Percentiles rank a stretch among this genome's conserved stretches.
Conservation (phyloP, 2,113 vertebrate genomes). For the Xenopus borealis region DNA sequence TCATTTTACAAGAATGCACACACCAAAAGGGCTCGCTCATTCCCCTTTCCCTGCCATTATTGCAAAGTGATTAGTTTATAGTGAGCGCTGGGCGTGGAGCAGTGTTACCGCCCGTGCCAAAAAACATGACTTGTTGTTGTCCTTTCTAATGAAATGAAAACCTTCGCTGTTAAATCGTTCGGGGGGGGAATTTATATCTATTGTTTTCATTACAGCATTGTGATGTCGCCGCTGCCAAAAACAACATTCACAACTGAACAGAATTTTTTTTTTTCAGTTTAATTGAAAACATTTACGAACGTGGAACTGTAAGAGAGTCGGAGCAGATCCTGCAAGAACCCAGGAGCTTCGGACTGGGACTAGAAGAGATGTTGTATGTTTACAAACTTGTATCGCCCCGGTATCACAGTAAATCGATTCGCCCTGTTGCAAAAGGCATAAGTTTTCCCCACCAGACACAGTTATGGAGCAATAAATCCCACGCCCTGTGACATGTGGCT, state of each 20-base stretch:
- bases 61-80: slow-evolving; percentile 57
- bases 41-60: slow-evolving; percentile 61
- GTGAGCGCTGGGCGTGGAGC: slow-evolving; percentile 32
- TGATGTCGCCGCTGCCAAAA: slow-evolving; percentile 41
- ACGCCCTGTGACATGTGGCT: too few relatives aligned
- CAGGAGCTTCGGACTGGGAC: too few relatives aligned
- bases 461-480: too few relatives aligned
- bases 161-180: slow-evolving; percentile 49
- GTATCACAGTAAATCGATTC: too few relatives aligned
- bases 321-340: too few relatives aligned
- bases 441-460: too few relatives aligned
- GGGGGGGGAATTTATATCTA: slow-evolving; percentile 33
- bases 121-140: slow-evolving; percentile 39
- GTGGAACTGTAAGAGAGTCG: slow-evolving; percentile 3
- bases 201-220: slow-evolving; percentile 44
- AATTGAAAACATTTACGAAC: slow-evolving; percentile 62
- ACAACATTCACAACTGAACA: slow-evolving; percentile 54
- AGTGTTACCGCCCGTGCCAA: slow-evolving; percentile 26
- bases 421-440: too few relatives aligned
- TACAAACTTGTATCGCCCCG: too few relatives aligned
- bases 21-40: slow-evolving; percentile 75
- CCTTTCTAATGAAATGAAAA: slow-evolving; percentile 42
- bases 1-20: slow-evolving; percentile 93
- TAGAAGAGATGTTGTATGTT: too few relatives aligned
- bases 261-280: slow-evolving; percentile 54